A percentile compares a stretch with the other conserved stretches of the same genome.
Evolutionary conservation across 2,888 invertebrate genomes (phyloP).

Genomic region (Gymnosoma rotundatum): DNA sequence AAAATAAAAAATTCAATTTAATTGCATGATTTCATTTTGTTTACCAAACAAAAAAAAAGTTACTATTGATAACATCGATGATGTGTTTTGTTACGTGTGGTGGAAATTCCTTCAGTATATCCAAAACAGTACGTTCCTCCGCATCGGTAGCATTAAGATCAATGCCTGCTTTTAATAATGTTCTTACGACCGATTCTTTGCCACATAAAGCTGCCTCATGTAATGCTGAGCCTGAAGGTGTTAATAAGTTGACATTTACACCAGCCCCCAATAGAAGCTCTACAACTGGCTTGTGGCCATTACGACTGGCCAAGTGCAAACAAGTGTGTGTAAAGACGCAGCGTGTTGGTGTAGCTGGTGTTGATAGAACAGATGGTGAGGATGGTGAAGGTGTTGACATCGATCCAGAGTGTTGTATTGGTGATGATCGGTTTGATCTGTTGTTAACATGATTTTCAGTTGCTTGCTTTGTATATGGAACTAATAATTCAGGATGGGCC

Average conservation of each 20-base stretch:
- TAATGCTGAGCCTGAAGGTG: slow-evolving; percentile 93
- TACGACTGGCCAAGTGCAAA: slow-evolving; percentile 97
- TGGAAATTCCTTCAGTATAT: slow-evolving; percentile 93
- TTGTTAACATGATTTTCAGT: slow-evolving; percentile 69
- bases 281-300: slow-evolving; percentile 94
- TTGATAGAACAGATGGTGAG: slow-evolving; percentile 74
- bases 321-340: slow-evolving; percentile 85
- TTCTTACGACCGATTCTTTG: slow-evolving; percentile 92
- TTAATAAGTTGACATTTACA: slow-evolving; percentile 93
- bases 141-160: slow-evolving; percentile 91
- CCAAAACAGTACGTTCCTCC: slow-evolving; percentile 92
- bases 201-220: slow-evolving; percentile 97
- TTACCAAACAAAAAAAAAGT: slow-evolving; percentile 58
- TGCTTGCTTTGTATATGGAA: slow-evolving; percentile 84
- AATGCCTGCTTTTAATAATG: slow-evolving; percentile 91
- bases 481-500: slow-evolving; percentile 91
- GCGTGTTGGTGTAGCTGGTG: slow-evolving; percentile 76
- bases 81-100: slow-evolving; percentile 94
- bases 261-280: slow-evolving; percentile 91
- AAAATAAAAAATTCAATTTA: neutral
- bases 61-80: slow-evolving; percentile 91
- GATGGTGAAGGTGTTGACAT: slow-evolving; percentile 74
- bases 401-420: slow-evolving; percentile 79
- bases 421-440: slow-evolving; percentile 68
- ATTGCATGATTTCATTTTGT: neutral